Conservation (phyloP, 1,140 invertebrate genomes). For the Hyles vespertilio region DNA sequence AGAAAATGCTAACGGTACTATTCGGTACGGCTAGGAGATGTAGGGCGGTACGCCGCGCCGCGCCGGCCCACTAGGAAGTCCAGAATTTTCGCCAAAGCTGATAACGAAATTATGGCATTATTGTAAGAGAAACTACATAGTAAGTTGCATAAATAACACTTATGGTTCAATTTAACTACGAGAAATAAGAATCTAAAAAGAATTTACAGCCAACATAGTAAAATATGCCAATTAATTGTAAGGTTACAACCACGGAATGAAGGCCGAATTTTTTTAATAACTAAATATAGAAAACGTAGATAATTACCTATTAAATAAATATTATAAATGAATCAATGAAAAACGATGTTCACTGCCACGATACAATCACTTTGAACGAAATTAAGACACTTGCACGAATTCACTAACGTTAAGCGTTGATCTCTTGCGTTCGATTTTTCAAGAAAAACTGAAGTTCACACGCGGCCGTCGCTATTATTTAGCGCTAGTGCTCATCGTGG, state of each 20-base stretch:
- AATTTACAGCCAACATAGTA: not conserved
- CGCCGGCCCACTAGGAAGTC: conserved; percentile 43
- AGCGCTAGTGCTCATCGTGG: conserved; percentile 70
- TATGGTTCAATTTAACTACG: not conserved
- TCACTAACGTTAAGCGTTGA: conserved; percentile 22
- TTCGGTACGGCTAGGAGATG: conserved; percentile 12
- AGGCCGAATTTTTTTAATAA: not conserved
- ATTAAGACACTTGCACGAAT: conserved; percentile 34
- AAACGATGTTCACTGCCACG: conserved; percentile 25
- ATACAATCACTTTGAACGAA: conserved; percentile 33
- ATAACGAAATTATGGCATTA: not conserved
- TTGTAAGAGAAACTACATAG: not conserved
- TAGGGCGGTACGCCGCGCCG: conserved; percentile 45
- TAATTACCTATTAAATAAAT: conserved; percentile 27
- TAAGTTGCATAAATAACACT: not conserved
- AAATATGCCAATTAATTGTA: not conserved
- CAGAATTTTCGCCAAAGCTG: conserved; percentile 46
- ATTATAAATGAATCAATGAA: conserved; percentile 15
- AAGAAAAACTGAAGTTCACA: conserved; percentile 62
- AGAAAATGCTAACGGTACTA: too few species aligned
- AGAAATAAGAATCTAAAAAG: not conserved
- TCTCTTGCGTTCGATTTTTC: conserved; percentile 48
- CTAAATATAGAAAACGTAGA: conserved; percentile 1
- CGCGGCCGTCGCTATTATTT: conserved; percentile 65
- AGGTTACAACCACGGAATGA: conserved; percentile 1